phyloP scores from a whole-genome alignment of 2,797 vertebrate species.

The Argentina silus region DNA sequence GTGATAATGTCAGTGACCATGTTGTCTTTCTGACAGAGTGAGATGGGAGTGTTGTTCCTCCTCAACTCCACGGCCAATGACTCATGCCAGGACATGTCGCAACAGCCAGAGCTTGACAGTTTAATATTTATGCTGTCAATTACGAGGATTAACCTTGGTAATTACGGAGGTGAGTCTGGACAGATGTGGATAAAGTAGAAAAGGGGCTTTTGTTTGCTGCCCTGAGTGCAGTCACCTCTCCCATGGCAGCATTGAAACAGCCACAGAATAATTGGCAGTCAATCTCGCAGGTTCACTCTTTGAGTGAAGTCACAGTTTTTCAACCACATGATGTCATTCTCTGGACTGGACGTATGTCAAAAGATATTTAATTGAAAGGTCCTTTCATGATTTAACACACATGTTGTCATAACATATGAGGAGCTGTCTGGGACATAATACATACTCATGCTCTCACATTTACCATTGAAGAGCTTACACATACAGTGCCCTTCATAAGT shows the following conservation, averaged over 20 bases:
- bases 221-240: neutral
- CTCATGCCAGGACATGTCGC: slow-evolving; percentile 69
- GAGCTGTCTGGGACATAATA: neutral
- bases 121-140: slow-evolving; percentile 78
- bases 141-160: slow-evolving; percentile 69
- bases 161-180: slow-evolving; percentile 70
- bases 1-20: too few relatives aligned
- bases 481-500: too few relatives aligned
- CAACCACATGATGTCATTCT: neutral
- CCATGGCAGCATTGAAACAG: neutral
- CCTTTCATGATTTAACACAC: neutral
- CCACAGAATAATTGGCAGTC: neutral
- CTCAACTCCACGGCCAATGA: slow-evolving; percentile 54
- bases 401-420: neutral
- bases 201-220: slow-evolving; percentile 66
- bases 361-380: neutral
- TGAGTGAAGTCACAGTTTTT: neutral
- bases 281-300: neutral
- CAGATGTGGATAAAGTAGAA: slow-evolving; percentile 69
- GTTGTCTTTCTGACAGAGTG: too few relatives aligned
- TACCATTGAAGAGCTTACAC: too few relatives aligned
- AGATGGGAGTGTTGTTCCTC: slow-evolving; percentile 13
- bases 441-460: too few relatives aligned
- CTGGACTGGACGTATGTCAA: neutral
- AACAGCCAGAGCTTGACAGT: slow-evolving; percentile 73